Base-by-base conservation (phyloP, 1,140 invertebrate species). In the Conopomorpha cramerella region DNA sequence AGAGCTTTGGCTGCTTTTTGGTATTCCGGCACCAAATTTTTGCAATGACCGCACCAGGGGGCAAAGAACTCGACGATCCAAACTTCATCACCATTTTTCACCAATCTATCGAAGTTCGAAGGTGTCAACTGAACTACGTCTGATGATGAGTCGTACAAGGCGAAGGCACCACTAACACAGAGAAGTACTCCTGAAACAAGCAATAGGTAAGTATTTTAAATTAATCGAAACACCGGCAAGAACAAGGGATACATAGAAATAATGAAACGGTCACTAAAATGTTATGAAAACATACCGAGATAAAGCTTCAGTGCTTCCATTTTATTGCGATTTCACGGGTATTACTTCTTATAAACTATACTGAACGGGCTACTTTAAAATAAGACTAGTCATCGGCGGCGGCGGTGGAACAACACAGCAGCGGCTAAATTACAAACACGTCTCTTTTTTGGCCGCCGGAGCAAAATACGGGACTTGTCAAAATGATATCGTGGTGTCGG, bases 1-100 rank as follows among this genome's bases (percentile, higher is more conserved):
- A 96, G 67, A 0, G 92, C 93, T 46, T 81, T 86, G 4, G 94
- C 93, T 27, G 89, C 86, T 81, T 96, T 96, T 36, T 88, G 83
- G 72, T 95, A 95, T 66, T 95, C 93, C 1, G 92, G 89, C 19
- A 87, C 89, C 16, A 95, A 73, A 32, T 82, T 81, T 55, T 93
- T 84, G 64, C 92, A 93, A 58, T 94, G 92, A 16, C 89, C 89
- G 73, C 91, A 95, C 94, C 94, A 97, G 1, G 93, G 93, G 0
- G 94, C 94, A 77, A 84, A 97, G 70, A 96, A 97, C 62, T 95
- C 92, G n/a, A 97, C 89, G 30, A 97, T 77, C 93, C 93, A 96
- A 29, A 97, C 73, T 51, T 88, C 84, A 78, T 96, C 90, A 46
- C 90, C 86, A 45, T 93, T 84, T 34, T 88, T 79, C 6, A 99